A percentile compares a stretch with the other conserved stretches of the same genome.
Evolutionary conservation across 1,140 invertebrate genomes (phyloP).

Genomic region (Apis laboriosa): DNA sequence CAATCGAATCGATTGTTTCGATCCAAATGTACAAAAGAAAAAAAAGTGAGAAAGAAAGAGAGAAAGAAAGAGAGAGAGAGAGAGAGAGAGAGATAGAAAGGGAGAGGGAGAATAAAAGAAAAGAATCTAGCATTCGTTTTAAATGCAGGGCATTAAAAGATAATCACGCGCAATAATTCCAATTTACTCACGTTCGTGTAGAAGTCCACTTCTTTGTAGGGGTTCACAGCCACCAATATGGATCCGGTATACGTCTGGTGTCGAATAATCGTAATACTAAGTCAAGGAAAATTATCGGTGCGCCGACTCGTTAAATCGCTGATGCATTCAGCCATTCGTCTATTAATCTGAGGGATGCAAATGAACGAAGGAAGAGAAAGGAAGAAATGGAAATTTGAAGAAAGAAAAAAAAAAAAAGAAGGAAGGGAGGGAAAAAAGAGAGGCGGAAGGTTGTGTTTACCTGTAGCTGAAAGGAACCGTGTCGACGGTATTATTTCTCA

Average conservation of each 20-base stretch:
- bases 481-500: slow-evolving; percentile 51
- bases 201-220: slow-evolving; percentile 95
- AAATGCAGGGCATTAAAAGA: not conserved
- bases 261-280: slow-evolving; percentile 44
- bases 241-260: slow-evolving; percentile 93
- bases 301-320: slow-evolving; percentile 10
- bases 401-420: too few relatives aligned
- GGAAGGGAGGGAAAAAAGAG: not conserved
- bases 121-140: not conserved
- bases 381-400: not conserved
- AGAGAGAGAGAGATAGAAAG: not conserved
- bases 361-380: not conserved
- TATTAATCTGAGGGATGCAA: slow-evolving; percentile 22
- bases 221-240: slow-evolving; percentile 97
- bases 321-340: slow-evolving; percentile 5
- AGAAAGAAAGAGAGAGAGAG: not conserved
- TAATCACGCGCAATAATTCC: not conserved
- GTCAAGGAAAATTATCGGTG: slow-evolving; percentile 82
- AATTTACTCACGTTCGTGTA: slow-evolving; percentile 85
- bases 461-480: slow-evolving; percentile 28
- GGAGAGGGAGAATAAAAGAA: not conserved
- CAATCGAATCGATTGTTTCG: not conserved
- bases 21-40: not conserved
- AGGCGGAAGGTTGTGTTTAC: slow-evolving; percentile 5
- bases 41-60: not conserved